These are phyloP conservation scores for Drosophila auraria DNA, from an alignment of 1,140 invertebrate genomes.

Conservation along the genomic window DNA sequence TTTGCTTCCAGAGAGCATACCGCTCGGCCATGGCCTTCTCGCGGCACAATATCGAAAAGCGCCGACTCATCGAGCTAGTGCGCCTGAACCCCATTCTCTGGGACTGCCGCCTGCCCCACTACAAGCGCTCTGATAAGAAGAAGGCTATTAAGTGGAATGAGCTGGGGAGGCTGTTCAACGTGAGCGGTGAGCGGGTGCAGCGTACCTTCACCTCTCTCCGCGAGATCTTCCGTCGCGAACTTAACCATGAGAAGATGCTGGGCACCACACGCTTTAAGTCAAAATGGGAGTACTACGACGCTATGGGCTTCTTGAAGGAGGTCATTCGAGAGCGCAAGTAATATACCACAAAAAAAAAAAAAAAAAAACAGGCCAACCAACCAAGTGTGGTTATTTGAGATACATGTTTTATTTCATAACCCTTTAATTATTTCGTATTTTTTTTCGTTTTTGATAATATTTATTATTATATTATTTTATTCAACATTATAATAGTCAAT, in stretches of 20 bases:
- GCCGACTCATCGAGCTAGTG: slow-evolving; percentile 82
- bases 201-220: slow-evolving; percentile 81
- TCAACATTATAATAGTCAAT: no score
- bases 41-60: slow-evolving; percentile 82
- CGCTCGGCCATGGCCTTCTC: slow-evolving; percentile 70
- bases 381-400: no score
- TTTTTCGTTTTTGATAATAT: no score
- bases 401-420: no score
- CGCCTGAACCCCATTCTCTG: slow-evolving; percentile 78
- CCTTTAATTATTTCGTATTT: no score
- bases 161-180: slow-evolving; percentile 76
- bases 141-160: slow-evolving; percentile 84
- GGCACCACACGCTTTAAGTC: slow-evolving; percentile 73
- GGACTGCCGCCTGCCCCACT: slow-evolving; percentile 82
- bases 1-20: neutral
- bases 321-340: slow-evolving; percentile 82
- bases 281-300: slow-evolving; percentile 84
- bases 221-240: slow-evolving; percentile 78
- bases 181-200: slow-evolving; percentile 79
- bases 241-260: slow-evolving; percentile 83
- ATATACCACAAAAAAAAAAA: neutral
- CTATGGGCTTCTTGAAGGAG: slow-evolving; percentile 80
- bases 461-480: no score
- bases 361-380: no score
- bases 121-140: slow-evolving; percentile 81